A percentile compares a stretch with the other conserved stretches of the same genome.
These are phyloP conservation scores for Tupiocoris notatus DNA, from an alignment of 2,888 invertebrate species.

Conservation along the genomic window DNA sequence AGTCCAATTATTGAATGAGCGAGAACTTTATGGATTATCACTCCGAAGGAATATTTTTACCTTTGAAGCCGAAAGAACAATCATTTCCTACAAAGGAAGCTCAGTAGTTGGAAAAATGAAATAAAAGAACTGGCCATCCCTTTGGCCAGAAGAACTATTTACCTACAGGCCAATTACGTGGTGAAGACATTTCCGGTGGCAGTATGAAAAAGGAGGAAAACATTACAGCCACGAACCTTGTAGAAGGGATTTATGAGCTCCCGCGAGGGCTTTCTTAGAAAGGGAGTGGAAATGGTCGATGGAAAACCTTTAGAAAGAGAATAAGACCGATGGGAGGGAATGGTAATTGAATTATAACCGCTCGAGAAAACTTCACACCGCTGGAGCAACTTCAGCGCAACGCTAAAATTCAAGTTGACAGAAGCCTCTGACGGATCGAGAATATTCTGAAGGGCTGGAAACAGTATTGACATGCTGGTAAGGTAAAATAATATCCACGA, in stretches of 20 bases:
- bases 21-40: no score
- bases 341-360: slow-evolving; percentile 39
- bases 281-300: not conserved
- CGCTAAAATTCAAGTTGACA: not conserved
- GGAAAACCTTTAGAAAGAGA: slow-evolving; percentile 23
- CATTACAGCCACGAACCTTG: slow-evolving; percentile 5
- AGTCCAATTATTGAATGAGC: no score
- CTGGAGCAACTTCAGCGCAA: not conserved
- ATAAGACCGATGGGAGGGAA: slow-evolving; percentile 15
- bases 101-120: no score
- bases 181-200: not conserved
- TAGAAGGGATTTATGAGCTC: slow-evolving; percentile 27
- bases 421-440: no score
- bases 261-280: slow-evolving; percentile 15
- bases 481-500: no score
- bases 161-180: slow-evolving; percentile 38
- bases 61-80: no score
- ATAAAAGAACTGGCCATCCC: no score
- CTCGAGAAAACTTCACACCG: not conserved
- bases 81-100: no score
- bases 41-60: no score
- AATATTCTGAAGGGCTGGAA: no score
- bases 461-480: no score
- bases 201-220: slow-evolving; percentile 2
- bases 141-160: slow-evolving; percentile 22